These are phyloP conservation scores for Anodontia alba DNA, from an alignment of 2,888 invertebrate genomes.

Conservation along the genomic window DNA sequence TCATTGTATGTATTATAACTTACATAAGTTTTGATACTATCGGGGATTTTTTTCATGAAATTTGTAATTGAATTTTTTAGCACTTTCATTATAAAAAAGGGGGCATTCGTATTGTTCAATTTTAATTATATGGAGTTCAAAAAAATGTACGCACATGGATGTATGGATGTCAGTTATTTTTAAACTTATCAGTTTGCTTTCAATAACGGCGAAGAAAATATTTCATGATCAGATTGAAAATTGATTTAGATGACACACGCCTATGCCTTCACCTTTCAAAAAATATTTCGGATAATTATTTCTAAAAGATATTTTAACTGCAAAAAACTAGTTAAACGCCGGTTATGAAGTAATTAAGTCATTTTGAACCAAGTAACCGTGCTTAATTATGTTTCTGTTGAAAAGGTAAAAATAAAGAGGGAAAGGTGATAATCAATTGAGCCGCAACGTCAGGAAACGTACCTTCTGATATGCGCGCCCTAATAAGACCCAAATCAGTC, in stretches of 20 bases:
- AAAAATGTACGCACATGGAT: too few relatives aligned
- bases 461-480: too few relatives aligned
- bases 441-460: too few relatives aligned
- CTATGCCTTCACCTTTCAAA: background rate
- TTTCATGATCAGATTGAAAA: background rate
- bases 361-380: background rate
- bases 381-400: background rate
- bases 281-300: background rate
- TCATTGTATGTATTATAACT: too few relatives aligned
- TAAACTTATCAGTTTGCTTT: background rate
- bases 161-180: too few relatives aligned
- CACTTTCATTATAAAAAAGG: too few relatives aligned
- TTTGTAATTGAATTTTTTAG: background rate
- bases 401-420: background rate
- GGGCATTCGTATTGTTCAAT: too few relatives aligned
- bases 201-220: background rate
- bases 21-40: background rate
- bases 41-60: background rate
- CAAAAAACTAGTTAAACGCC: background rate
- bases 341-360: background rate
- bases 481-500: too few relatives aligned
- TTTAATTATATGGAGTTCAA: too few relatives aligned
- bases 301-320: background rate
- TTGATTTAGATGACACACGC: constrained; percentile 6
- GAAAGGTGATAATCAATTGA: background rate